Base-by-base conservation (phyloP, 2,888 invertebrate species). In the Harpalus rubripes region DNA sequence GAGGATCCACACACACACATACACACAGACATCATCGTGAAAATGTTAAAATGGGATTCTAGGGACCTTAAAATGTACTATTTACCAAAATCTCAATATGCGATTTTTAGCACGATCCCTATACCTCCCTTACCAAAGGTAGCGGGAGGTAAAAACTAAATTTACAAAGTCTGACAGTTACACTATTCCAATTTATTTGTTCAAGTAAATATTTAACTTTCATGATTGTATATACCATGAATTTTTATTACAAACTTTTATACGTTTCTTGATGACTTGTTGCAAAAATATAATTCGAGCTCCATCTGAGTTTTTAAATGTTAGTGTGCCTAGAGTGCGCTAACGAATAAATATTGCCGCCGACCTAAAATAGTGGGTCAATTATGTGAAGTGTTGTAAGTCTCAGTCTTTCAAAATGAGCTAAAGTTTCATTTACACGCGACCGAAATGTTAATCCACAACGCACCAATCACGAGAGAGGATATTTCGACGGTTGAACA, bases 291-390 rank as follows among this genome's bases (percentile, higher is more conserved):
- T 52, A 52, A 52, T 52, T 52, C 10, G 44, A 32, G 10, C 10
- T 8, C 44, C 44, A 52, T 52, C 44, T 10, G 10, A 68, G 15
- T 39, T 68, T 68, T 68, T 39, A 68, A 68, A 68, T 68, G 68
- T 68, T 32, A 63, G 26, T 12, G 63, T 63, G 63, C 12, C 22
- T 22, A 22, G 22, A 61, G 18, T 12, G 2, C 63, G 63, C 7
- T 52, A 79, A 79, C 79, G 32, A 32, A 79, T 39, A 39, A 79
- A 61, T 59, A 79, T 61, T 52, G 58, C 58, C 79, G 79, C 39
- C 32, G 61, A 79, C 79, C 79, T 79, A 79, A 79, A 79, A 79
- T 79, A 79, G 79, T 79, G 61, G 61, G 79, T 79, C 79, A 79
- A 79, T 79, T 79, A 79, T 78, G 26, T 26, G 56, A 78, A 79